phyloP scores from a whole-genome alignment of 2,888 invertebrate species.

The Lordiphosa andalusiaca region DNA sequence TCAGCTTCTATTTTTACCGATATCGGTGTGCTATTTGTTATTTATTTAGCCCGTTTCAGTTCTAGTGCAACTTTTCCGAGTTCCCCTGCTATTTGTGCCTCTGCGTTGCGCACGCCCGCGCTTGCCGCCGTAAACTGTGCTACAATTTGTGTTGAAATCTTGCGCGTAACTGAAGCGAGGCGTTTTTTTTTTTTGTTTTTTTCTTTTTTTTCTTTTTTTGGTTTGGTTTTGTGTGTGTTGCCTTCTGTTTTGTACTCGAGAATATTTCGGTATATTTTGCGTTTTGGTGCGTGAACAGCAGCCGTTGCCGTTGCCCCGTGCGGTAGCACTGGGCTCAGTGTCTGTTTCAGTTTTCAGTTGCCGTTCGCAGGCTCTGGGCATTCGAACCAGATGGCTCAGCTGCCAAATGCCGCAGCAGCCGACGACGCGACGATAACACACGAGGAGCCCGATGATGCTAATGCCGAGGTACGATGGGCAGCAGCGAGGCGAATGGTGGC shows the following conservation, averaged over 20 bases:
- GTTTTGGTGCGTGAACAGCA: conserved; percentile 32
- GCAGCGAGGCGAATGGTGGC: not conserved
- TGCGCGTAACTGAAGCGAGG: conserved; percentile 70
- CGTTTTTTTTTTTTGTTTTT: conserved; percentile 15
- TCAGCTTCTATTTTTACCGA: not conserved
- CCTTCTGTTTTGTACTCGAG: conserved; percentile 9
- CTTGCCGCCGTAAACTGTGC: conserved; percentile 52
- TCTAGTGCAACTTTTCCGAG: not conserved
- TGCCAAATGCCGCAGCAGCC: conserved; percentile 7
- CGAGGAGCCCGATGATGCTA: conserved; percentile 18
- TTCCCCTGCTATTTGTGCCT: conserved; percentile 28
- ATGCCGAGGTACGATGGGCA: conserved; percentile 19
- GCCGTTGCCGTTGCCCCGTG: conserved; percentile 41
- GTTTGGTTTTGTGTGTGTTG: not conserved
- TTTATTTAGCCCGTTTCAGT: conserved; percentile 1
- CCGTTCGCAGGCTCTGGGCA: conserved; percentile 8
- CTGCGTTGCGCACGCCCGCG: conserved; percentile 64
- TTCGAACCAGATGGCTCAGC: conserved; percentile 15
- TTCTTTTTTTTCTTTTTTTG: not conserved
- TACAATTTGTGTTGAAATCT: conserved; percentile 70
- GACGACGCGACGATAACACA: conserved; percentile 26
- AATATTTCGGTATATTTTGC: conserved; percentile 19
- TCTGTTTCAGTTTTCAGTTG: conserved; percentile 46
- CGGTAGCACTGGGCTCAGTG: conserved; percentile 51
- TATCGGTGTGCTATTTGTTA: not conserved